Percentiles rank a stretch among this genome's conserved stretches.
phyloP scores from a whole-genome alignment of 1,140 invertebrate genomes.

The Drosophila obscura region DNA sequence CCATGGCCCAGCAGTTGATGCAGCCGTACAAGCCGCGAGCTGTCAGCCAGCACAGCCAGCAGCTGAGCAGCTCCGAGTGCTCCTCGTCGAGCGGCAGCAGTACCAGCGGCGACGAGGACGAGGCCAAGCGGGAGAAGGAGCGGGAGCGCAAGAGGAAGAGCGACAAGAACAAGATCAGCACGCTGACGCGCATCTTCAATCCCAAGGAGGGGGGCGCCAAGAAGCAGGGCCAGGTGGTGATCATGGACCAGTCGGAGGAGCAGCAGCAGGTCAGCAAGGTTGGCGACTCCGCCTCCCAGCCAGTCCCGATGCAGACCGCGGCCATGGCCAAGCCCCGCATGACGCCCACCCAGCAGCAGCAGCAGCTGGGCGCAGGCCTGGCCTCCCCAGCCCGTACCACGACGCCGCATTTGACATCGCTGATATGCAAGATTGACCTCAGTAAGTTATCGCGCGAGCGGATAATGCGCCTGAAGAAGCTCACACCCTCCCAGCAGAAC shows the following conservation, averaged over 20 bases:
- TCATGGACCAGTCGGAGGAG: slow-evolving; percentile 79
- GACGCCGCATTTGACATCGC: slow-evolving; percentile 58
- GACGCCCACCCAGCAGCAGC: slow-evolving; percentile 61
- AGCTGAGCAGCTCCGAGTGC: slow-evolving; percentile 56
- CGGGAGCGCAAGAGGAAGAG: slow-evolving; percentile 62
- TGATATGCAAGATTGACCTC: slow-evolving; percentile 81
- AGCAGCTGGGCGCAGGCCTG: slow-evolving; percentile 48
- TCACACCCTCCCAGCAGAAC: slow-evolving; percentile 57
- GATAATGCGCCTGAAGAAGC: slow-evolving; percentile 44
- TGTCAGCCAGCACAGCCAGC: slow-evolving; percentile 36
- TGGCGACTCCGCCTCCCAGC: slow-evolving; percentile 29
- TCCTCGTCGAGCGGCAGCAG: slow-evolving; percentile 55
- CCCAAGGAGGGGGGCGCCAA: slow-evolving; percentile 86
- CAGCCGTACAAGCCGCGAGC: slow-evolving; percentile 19
- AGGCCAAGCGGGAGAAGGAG: slow-evolving; percentile 47
- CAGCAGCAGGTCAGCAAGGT: slow-evolving; percentile 53
- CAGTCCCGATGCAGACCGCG: neutral
- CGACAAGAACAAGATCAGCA: slow-evolving; percentile 89
- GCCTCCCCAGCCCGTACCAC: slow-evolving; percentile 68
- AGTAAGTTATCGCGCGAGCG: slow-evolving; percentile 65
- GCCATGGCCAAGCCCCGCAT: slow-evolving; percentile 45
- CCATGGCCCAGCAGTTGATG: slow-evolving; percentile 13
- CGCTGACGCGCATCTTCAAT: slow-evolving; percentile 88
- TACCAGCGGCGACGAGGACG: slow-evolving; percentile 62
- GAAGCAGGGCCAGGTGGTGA: slow-evolving; percentile 84